These are phyloP conservation scores for Orchesella flavescens DNA, from an alignment of 2,888 invertebrate species.

Conservation along the genomic window DNA sequence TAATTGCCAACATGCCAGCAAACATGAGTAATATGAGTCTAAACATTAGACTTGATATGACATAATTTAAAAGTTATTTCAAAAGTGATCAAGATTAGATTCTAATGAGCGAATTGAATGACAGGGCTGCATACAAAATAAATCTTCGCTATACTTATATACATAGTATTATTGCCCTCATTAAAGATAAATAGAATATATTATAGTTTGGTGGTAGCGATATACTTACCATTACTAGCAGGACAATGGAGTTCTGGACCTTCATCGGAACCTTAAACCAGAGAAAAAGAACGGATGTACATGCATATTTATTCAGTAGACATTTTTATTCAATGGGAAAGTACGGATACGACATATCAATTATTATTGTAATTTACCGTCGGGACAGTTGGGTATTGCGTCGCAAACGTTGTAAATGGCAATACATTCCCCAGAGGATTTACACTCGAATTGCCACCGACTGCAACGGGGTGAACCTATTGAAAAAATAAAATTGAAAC, in stretches of 20 bases:
- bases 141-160: too few species aligned
- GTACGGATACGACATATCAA: background rate
- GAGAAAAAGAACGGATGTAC: background rate
- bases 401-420: constrained; percentile 96
- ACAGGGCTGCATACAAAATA: background rate
- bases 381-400: constrained; percentile 87
- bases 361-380: constrained; percentile 24
- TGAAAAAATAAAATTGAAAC: constrained; percentile 18
- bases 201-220: background rate
- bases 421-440: constrained; percentile 89
- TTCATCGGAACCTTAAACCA: constrained; percentile 79
- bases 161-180: too few species aligned
- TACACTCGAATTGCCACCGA: constrained; percentile 91
- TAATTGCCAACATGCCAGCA: too few species aligned
- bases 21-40: background rate
- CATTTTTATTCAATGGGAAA: background rate
- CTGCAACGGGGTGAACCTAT: constrained; percentile 78
- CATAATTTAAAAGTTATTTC: background rate
- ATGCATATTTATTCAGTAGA: background rate
- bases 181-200: too few species aligned
- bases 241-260: constrained; percentile 88
- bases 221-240: constrained; percentile 43
- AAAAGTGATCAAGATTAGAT: background rate
- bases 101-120: too few species aligned
- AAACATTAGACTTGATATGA: background rate